These are phyloP conservation scores for Caenorhabditis uteleia DNA, from an alignment of 2,888 invertebrate genomes.

Conservation along the genomic window DNA sequence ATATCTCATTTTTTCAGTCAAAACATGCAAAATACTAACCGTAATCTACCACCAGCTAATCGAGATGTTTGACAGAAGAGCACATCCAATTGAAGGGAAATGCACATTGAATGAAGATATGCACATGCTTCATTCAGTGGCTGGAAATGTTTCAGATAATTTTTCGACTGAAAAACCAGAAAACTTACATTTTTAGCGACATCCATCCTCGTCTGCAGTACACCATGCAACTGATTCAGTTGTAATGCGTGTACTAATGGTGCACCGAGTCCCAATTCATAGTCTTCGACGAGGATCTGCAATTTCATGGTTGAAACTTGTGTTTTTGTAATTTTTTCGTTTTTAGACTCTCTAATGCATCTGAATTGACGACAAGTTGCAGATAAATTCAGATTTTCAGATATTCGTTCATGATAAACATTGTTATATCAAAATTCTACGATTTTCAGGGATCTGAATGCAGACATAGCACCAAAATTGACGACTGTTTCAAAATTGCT, in stretches of 20 bases:
- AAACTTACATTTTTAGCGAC: constrained; percentile 42
- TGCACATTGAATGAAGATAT: constrained; percentile 79
- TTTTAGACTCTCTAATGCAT: too few species aligned
- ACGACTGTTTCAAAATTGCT: too few species aligned
- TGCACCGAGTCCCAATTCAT: constrained; percentile 88
- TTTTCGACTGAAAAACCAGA: constrained; percentile 9
- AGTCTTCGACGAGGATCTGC: constrained; percentile 88
- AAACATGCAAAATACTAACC: constrained; percentile 71
- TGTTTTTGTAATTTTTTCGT: too few species aligned
- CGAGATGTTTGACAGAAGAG: constrained; percentile 74
- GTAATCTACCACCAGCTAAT: constrained; percentile 84
- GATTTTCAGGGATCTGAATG: too few species aligned
- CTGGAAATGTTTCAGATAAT: constrained; percentile 34
- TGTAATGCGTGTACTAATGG: constrained; percentile 88
- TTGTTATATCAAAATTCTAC: too few species aligned
- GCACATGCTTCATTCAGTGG: constrained; percentile 63
- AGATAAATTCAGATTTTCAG: too few species aligned
- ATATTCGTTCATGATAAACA: too few species aligned
- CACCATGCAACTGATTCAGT: constrained; percentile 83
- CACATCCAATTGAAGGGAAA: constrained; percentile 89
- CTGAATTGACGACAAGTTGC: too few species aligned
- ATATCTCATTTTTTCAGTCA: too few species aligned
- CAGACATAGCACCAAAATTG: too few species aligned
- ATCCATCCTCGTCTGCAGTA: constrained; percentile 80
- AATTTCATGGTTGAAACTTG: constrained; percentile 1